Base-by-base conservation (phyloP, 2,797 vertebrate genomes). In the Ataeniobius toweri region DNA sequence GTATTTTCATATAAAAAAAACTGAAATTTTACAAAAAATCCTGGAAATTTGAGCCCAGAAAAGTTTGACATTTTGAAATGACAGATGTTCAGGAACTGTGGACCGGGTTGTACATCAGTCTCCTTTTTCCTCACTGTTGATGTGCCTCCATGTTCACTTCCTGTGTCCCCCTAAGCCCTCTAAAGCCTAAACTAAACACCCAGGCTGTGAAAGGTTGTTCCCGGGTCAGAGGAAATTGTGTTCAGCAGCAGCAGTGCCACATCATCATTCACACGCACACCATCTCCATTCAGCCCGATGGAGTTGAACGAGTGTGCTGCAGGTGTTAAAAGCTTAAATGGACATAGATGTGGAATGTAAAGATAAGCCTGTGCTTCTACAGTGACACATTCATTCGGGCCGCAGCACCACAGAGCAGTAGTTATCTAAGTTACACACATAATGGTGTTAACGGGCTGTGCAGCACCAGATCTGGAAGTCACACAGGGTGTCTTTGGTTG, bases 241-340 rank as follows among this genome's bases (percentile, higher is more conserved):
- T 71, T 85, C 67, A 16, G 67, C 41, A 69, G 67, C 67, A 68
- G 65, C 24, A 80, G 77, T 75, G 79, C 79, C 55, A 50, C 77
- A 79, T 81, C 84, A 83, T 48, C 77, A 39, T 50, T 58, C 79
- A 81, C 80, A 78, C 74, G 39, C 78, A 55, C 48, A 78, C 53
- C 31, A 51, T 79, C 84, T 84, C 75, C 61, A 44, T 58, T 44
- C 3, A 1, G 28, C 26, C 82, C 74, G 75, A 77, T 76, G 59
- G 78, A 80, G 84, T 79, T 78, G 56, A 74, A 79, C 0, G 71
- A 26, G 83, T 78, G 80, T 51, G 85, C 88, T 83, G 89, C 90
- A 80, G 78, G 86, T 82, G 86, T 92, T 93, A 93, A 92, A 89
- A 90, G 91, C 92, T 92, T 89, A 92, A 61, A 90, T 0, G 76